Evolutionary conservation across 1,140 invertebrate species (phyloP).

Genomic region (Stegodyphus mimosarum): DNA sequence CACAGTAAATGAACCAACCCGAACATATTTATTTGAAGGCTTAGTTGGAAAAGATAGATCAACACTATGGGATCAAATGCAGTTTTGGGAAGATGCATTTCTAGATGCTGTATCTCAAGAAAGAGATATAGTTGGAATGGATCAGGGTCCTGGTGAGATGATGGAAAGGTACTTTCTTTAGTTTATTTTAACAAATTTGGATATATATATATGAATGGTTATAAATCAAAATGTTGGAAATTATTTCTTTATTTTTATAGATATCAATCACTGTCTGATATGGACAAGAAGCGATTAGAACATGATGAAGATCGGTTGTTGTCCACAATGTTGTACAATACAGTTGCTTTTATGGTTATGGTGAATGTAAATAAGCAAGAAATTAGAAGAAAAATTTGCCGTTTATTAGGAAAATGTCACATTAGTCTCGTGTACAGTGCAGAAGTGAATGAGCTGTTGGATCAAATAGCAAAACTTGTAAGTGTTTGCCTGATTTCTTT

Average conservation of each 20-base stretch:
- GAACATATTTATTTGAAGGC: constrained; percentile 94
- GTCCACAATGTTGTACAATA: constrained; percentile 95
- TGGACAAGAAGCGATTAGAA: constrained; percentile 92
- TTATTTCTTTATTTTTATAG: constrained; percentile 20
- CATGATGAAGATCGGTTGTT: constrained; percentile 97
- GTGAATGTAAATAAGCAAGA: constrained; percentile 87
- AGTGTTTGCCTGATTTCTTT: constrained; percentile 65
- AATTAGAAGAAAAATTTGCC: constrained; percentile 89
- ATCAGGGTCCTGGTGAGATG: constrained; percentile 98
- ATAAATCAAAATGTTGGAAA: background rate
- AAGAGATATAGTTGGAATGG: constrained; percentile 99
- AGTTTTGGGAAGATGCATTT: constrained; percentile 99
- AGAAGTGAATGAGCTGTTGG: constrained; percentile 95
- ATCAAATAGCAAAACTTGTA: constrained; percentile 94
- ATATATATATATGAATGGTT: background rate
- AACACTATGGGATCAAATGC: constrained; percentile 98
- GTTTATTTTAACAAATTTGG: background rate
- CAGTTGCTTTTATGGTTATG: constrained; percentile 97
- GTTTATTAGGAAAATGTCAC: constrained; percentile 93
- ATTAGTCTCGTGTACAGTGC: constrained; percentile 97
- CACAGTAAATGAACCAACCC: constrained; percentile 83
- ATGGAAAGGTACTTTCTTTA: constrained; percentile 84
- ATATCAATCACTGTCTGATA: constrained; percentile 63
- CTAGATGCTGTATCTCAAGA: constrained; percentile 99
- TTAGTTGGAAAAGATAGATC: constrained; percentile 78